Base-by-base conservation (phyloP, 2,113 vertebrate species). In the Ceuthmochares aereus region DNA sequence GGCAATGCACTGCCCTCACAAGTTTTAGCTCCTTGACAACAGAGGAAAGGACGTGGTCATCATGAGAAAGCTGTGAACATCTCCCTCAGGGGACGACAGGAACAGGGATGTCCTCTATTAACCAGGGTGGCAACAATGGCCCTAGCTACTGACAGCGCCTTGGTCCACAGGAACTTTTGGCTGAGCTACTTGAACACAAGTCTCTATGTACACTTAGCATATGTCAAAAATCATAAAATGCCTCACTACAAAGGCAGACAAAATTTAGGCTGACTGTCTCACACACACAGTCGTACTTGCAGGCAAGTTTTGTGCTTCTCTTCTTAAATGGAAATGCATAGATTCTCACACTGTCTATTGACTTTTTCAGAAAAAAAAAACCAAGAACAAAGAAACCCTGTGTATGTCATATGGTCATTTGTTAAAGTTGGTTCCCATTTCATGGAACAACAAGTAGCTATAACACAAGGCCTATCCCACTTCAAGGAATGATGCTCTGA, bases 1-100 rank as follows among this genome's bases (percentile, higher is more conserved):
- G 13, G 23, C 5, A 5, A 2, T 6, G 26, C 18, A 3, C 11
- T 29, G 58, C 21, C 34, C 34, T 17, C 19, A 12, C 10, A 26
- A 26, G 10, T 29, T 52, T 55, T 45, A 75, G 45, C 29, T 40
- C 22, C 23, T 18, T 7, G 14, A 40, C 10, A 10, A 26, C 40
- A 27, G 16, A 17, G 26, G 7, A 29, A n/a, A 6, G 2, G 2
- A 3, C 11, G 14, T 1, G 13, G 8, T 8, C 4, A 5, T 23
- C 3, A 5, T 6, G 1, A 47, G n/a, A 52, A 37, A 32, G 5
- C 37, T 12, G 29, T 19, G 5, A 30, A 29, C 7, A 2, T 34
- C 36, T 49, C n/a, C 59, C 32, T 30, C 45, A 7, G 25, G 21
- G 25, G 67, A 37, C 11, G 22, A 27, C 11, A 40, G 16, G 1